phyloP scores from a whole-genome alignment of 1,140 invertebrate species.

The Apocrypta bakeri region DNA sequence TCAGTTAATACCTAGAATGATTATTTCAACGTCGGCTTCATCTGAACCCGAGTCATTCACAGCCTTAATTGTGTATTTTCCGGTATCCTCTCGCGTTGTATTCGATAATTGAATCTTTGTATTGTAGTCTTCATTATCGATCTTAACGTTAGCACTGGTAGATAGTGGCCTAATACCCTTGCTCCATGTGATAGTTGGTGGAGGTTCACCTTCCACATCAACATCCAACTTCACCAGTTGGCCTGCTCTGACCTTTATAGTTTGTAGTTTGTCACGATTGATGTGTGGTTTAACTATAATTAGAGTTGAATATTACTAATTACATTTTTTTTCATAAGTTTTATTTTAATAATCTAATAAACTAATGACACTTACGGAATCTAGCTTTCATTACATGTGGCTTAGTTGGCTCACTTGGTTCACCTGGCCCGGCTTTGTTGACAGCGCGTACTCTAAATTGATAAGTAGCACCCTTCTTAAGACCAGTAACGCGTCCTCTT shows the following conservation, averaged over 20 bases:
- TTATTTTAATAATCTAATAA: constrained; percentile 11
- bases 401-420: constrained; percentile 91
- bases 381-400: constrained; percentile 92
- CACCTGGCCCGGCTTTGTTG: constrained; percentile 95
- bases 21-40: constrained; percentile 95
- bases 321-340: constrained; percentile 34
- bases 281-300: constrained; percentile 89
- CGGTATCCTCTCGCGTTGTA: constrained; percentile 87
- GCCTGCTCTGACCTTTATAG: constrained; percentile 92
- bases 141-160: constrained; percentile 79
- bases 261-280: constrained; percentile 92
- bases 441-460: constrained; percentile 94
- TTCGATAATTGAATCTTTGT: constrained; percentile 90
- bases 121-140: constrained; percentile 95
- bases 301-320: constrained; percentile 48
- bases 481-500: constrained; percentile 87
- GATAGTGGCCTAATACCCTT: constrained; percentile 82
- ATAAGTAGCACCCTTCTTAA: constrained; percentile 94
- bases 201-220: constrained; percentile 95
- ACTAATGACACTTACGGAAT: constrained; percentile 81
- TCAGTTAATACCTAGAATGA: constrained; percentile 83
- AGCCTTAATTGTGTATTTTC: constrained; percentile 93
- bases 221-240: constrained; percentile 94
- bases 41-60: constrained; percentile 95
- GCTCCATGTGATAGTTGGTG: constrained; percentile 93